Evolutionary conservation across 2,113 vertebrate genomes (phyloP), one percentile per base, ranked within the genome.

Genomic region (Polypterus senegalus): DNA sequence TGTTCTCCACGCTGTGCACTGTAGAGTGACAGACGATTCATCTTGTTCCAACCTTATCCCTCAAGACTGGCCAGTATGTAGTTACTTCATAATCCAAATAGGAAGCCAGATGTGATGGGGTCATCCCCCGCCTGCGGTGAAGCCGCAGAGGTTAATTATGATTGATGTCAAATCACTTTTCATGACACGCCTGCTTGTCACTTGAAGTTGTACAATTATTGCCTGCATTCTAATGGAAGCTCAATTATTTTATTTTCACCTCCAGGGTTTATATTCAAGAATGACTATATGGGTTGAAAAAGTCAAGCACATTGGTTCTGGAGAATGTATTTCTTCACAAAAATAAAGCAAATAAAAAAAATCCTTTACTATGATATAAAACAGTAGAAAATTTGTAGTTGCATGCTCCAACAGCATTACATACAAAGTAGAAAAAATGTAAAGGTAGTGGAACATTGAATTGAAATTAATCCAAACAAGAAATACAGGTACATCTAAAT

Each of bases 91-190:
- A 82, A 84, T 80, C 70, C 80, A 72, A 77, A 70, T 65, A 76
- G 83, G 77, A 83, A 86, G 85, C 77, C 79, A 89, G 74, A 89
- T 85, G 81, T 77, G 81, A 83, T 74, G 67, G 68, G 80, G 84
- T 83, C 80, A 84, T 71, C 61, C 60, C 64, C 71, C 73, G 72
- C 63, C 64, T 74, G 71, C 73, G 78, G 81, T 63, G 67, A 69
- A 66, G 74, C 80, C 75, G 69, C 47, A 47, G 46, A 57, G 81
- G 83, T 86, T 89, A 90, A 90, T 88, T 81, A 85, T 90, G 88
- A 91, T 69, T 87, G 88, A 90, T 89, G 81, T 61, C 66, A 11
- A 63, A 80, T 77, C 76, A 70, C 71, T 75, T 85, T 79, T 80
- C 83, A 80, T 76, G 78, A 79, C 81, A 73, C 62, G 72, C 63